These are phyloP conservation scores for Ophion slaviceki DNA, from an alignment of 2,888 invertebrate species.

Conservation along the genomic window DNA sequence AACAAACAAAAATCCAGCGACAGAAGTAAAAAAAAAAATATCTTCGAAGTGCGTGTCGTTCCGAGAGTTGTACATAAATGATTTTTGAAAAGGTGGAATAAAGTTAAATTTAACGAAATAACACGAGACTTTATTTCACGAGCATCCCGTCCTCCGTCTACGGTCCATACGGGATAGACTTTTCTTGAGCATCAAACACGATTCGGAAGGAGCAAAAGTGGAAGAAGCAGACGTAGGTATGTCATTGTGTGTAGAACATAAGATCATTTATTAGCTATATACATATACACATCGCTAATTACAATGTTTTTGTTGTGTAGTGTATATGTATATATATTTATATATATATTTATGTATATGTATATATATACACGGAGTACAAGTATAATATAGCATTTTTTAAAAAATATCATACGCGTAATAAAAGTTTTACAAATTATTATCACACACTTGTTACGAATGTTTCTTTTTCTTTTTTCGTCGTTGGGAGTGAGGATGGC, in stretches of 20 bases:
- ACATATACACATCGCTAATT: constrained; percentile 57
- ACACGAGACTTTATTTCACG: neutral
- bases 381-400: constrained; percentile 60
- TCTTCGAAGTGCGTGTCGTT: constrained; percentile 47
- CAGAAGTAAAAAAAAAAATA: neutral
- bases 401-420: constrained; percentile 64
- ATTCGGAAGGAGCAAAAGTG: neutral
- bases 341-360: constrained; percentile 35
- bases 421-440: constrained; percentile 83
- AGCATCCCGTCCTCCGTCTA: neutral
- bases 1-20: constrained; percentile 9
- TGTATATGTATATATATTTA: constrained; percentile 11
- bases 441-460: constrained; percentile 83
- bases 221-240: neutral
- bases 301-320: constrained; percentile 37
- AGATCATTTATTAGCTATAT: constrained; percentile 78
- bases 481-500: constrained; percentile 75
- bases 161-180: no score
- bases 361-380: constrained; percentile 55
- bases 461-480: constrained; percentile 65
- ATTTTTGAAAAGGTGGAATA: constrained; percentile 51
- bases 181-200: neutral
- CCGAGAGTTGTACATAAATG: constrained; percentile 62
- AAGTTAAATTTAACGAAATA: constrained; percentile 51
- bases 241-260: constrained; percentile 76